These are phyloP conservation scores for Tipula unca DNA, from an alignment of 2,888 invertebrate genomes.

Conservation along the genomic window DNA sequence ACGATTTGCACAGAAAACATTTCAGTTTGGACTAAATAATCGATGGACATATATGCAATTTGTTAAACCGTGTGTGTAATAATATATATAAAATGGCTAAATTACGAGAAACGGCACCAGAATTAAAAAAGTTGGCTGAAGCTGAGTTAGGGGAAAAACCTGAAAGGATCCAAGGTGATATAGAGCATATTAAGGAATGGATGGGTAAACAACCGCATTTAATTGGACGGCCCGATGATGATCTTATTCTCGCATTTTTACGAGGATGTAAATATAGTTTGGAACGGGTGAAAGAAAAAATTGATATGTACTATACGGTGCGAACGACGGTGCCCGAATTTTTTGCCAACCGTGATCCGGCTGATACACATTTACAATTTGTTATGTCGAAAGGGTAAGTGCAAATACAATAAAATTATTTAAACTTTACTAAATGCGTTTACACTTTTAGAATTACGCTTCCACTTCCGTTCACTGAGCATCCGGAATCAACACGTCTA, in stretches of 20 bases:
- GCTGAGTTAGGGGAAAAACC: constrained; percentile 49
- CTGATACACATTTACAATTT: constrained; percentile 29
- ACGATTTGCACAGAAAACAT: neutral
- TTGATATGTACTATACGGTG: constrained; percentile 51
- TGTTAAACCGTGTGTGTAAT: neutral
- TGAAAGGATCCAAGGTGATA: constrained; percentile 41
- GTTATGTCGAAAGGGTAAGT: constrained; percentile 38
- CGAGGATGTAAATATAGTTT: constrained; percentile 58
- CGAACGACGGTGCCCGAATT: constrained; percentile 47
- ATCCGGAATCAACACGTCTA: constrained; percentile 36
- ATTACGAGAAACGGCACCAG: constrained; percentile 31
- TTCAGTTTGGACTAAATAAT: neutral
- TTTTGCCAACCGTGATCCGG: constrained; percentile 39
- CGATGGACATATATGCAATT: neutral
- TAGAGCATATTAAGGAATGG: constrained; percentile 49
- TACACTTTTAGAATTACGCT: constrained; percentile 44
- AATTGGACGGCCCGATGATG: constrained; percentile 51
- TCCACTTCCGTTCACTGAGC: constrained; percentile 37
- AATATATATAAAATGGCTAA: neutral
- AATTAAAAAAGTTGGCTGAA: constrained; percentile 44
- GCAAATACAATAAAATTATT: neutral
- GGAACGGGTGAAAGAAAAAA: constrained; percentile 52
- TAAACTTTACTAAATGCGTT: no score
- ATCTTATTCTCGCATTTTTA: constrained; percentile 52
- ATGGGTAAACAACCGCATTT: constrained; percentile 49